A percentile compares a stretch with the other conserved stretches of the same genome.
Conservation (phyloP, 2,113 vertebrate genomes). For the Podilymbus podiceps region DNA sequence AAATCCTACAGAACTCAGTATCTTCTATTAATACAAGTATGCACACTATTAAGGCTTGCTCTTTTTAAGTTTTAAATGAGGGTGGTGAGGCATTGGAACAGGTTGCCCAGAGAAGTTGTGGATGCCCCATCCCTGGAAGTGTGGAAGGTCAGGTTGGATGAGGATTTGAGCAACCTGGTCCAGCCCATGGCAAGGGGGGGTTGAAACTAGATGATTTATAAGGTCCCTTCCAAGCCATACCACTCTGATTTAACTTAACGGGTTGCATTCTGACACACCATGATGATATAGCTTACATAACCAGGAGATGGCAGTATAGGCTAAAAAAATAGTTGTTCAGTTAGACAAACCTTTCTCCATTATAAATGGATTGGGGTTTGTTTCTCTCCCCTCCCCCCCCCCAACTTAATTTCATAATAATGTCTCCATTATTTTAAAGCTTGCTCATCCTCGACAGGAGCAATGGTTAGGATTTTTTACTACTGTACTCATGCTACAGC, state of each 20-base stretch:
- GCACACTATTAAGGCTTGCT: accelerated
- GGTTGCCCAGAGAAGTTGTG: too few relatives aligned
- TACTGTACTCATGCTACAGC: not conserved
- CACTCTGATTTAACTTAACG: too few relatives aligned
- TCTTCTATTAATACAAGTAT: not conserved
- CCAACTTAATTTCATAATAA: not conserved
- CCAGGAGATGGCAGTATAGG: constrained; percentile 81
- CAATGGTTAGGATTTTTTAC: not conserved
- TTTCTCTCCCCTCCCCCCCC: not conserved
- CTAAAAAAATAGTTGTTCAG: not conserved
- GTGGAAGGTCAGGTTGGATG: too few relatives aligned
- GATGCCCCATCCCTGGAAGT: too few relatives aligned
- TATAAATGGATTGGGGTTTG: accelerated
- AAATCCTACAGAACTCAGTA: not conserved
- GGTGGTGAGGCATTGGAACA: too few relatives aligned
- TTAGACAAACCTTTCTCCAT: not conserved
- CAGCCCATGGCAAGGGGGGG: too few relatives aligned
- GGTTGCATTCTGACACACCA: not conserved
- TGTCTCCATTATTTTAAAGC: not conserved
- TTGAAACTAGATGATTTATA: too few relatives aligned
- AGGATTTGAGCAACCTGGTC: too few relatives aligned
- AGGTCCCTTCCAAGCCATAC: too few relatives aligned
- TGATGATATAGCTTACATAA: not conserved
- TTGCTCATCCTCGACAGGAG: not conserved
- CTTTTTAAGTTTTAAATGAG: too few relatives aligned